phyloP scores from a whole-genome alignment of 2,113 vertebrate species.

The Polypterus bichir region DNA sequence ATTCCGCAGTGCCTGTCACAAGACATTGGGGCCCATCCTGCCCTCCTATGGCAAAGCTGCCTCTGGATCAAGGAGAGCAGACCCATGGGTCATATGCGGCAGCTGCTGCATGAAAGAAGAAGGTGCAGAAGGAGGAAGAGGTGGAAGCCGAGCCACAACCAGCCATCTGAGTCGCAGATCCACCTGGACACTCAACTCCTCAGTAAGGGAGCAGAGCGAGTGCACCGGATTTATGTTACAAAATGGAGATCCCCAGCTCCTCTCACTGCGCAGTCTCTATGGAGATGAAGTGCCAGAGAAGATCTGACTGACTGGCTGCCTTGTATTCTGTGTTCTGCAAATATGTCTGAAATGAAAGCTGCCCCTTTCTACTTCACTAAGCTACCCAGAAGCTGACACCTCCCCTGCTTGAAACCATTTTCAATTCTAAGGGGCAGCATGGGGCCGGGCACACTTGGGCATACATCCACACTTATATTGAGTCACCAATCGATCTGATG shows the following conservation, averaged over 20 bases:
- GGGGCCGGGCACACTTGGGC: too few relatives aligned
- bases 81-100: background rate
- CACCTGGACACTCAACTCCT: constrained; percentile 19
- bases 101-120: background rate
- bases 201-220: constrained; percentile 15
- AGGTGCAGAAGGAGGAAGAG: background rate
- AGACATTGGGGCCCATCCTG: constrained; percentile 32
- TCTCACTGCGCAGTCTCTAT: constrained; percentile 16
- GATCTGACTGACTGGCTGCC: too few relatives aligned
- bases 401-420: too few relatives aligned
- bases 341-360: too few relatives aligned
- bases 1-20: constrained; percentile 49
- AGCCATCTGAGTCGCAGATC: constrained; percentile 11
- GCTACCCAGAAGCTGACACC: too few relatives aligned
- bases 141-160: background rate
- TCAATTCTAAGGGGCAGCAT: too few relatives aligned
- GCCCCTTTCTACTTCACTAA: too few relatives aligned
- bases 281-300: background rate
- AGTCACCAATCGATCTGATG: too few relatives aligned
- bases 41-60: constrained; percentile 18
- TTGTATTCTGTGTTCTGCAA: too few relatives aligned
- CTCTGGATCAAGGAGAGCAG: constrained; percentile 6
- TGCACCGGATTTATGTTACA: background rate
- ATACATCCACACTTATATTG: too few relatives aligned
- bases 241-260: constrained; percentile 14